Evolutionary conservation across 37 sponge, comb jelly and placozoan species (phyloP).

Genomic region (Haliclona indistincta): DNA sequence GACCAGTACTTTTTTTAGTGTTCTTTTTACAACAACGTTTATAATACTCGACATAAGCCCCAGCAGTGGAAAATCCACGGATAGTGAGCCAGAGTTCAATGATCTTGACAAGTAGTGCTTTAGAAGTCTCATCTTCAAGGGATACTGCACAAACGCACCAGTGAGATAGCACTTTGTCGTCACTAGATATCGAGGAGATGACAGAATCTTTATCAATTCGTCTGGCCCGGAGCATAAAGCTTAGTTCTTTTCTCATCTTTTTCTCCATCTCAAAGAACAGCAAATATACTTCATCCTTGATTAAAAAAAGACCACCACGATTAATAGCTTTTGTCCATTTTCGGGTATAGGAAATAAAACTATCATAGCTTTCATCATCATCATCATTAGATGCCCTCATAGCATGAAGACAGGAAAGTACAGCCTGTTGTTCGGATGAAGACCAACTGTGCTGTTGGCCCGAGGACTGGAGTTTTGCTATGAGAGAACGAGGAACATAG

Average conservation of each 20-base stretch:
- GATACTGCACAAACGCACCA: conserved; percentile 34
- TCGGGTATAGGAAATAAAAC: conserved; percentile 21
- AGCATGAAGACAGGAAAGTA: conserved; percentile 30
- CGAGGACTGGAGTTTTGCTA: conserved; percentile 6
- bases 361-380: not conserved
- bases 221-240: not conserved
- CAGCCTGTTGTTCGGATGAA: no score
- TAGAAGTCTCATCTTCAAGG: conserved; percentile 10
- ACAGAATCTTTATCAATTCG: not conserved
- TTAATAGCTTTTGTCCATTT: conserved; percentile 37
- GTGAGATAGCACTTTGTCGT: conserved; percentile 48
- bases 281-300: conserved; percentile 23
- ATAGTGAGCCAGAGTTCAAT: conserved; percentile 43
- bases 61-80: conserved; percentile 43
- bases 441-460: no score
- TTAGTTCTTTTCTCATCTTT: conserved; percentile 1
- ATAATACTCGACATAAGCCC: conserved; percentile 41
- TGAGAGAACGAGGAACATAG: conserved; percentile 30
- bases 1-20: conserved; percentile 5
- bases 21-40: conserved; percentile 16
- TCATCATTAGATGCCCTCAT: conserved; percentile 46
- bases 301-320: conserved; percentile 48
- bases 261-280: conserved; percentile 27
- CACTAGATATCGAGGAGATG: conserved; percentile 8
- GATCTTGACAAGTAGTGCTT: conserved; percentile 23